Evolutionary conservation across 2,888 invertebrate species (phyloP).

Genomic region (Clitarchus hookeri): DNA sequence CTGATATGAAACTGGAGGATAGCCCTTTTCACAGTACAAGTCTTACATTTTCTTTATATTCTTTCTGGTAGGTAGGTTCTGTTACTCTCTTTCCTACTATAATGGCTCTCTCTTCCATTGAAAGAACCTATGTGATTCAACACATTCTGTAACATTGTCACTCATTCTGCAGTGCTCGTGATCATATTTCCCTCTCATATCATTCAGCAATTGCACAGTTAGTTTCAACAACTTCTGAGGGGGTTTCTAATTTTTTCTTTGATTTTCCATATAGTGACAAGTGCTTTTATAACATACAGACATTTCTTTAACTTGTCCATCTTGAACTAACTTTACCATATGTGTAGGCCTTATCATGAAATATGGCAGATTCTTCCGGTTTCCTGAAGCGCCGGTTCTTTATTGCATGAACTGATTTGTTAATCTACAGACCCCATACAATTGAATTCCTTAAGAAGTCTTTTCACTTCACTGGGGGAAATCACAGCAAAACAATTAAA

Average conservation of each 20-base stretch:
- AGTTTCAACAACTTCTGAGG: not conserved
- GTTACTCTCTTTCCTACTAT: not conserved
- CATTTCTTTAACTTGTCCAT: constrained; percentile 9
- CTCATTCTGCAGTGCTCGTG: constrained; percentile 1
- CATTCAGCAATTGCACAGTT: not conserved
- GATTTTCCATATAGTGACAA: not conserved
- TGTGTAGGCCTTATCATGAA: not conserved
- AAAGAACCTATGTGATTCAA: not conserved
- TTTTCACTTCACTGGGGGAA: not conserved
- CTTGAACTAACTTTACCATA: not conserved
- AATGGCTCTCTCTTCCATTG: not conserved
- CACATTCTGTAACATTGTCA: not conserved
- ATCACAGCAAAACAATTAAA: not conserved
- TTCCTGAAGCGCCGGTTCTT: not conserved
- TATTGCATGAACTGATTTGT: not conserved
- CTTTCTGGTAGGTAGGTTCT: not conserved
- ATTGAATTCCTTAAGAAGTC: not conserved
- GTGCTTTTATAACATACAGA: not conserved
- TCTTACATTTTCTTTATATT: not conserved
- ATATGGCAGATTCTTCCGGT: not conserved
- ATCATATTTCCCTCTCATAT: not conserved
- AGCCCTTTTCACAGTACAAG: not conserved
- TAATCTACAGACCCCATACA: not conserved
- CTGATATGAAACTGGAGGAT: too few species aligned
- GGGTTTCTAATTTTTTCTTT: not conserved